These are phyloP conservation scores for Periphyllus acericola DNA, from an alignment of 2,888 invertebrate genomes.

Conservation along the genomic window DNA sequence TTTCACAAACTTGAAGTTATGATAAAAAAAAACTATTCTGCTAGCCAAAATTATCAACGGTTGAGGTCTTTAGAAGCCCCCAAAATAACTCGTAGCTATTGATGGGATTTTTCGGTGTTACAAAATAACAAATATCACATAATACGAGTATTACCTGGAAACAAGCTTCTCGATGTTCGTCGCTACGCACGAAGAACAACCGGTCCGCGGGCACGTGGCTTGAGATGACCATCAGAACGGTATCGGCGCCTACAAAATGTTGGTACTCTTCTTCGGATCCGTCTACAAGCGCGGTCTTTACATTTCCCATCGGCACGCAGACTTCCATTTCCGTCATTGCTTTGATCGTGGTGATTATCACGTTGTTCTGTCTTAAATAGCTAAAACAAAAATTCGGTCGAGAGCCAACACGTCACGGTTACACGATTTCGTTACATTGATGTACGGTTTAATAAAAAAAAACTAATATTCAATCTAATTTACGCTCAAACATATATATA, in stretches of 20 bases:
- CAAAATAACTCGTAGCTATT: no score
- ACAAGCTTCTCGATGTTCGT: slow-evolving; percentile 15
- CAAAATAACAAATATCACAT: neutral
- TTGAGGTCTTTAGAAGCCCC: no score
- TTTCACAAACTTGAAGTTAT: no score
- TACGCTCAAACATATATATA: no score
- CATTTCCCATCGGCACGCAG: neutral
- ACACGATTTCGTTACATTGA: no score
- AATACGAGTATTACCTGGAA: neutral
- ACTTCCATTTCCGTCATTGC: slow-evolving; percentile 15
- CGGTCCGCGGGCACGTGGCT: neutral
- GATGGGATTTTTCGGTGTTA: neutral
- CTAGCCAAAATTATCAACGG: no score
- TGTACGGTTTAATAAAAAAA: no score
- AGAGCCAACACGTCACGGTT: no score
- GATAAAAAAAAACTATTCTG: no score
- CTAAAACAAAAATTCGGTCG: neutral
- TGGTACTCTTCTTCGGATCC: neutral
- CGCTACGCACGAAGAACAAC: neutral
- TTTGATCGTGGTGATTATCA: neutral
- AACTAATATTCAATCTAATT: no score
- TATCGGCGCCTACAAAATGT: neutral
- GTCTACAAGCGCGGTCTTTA: slow-evolving; percentile 15
- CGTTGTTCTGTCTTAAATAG: neutral
- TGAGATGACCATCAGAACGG: slow-evolving; percentile 8